phyloP scores from a whole-genome alignment of 2,888 invertebrate species.

The Tryphoninae sp. region DNA sequence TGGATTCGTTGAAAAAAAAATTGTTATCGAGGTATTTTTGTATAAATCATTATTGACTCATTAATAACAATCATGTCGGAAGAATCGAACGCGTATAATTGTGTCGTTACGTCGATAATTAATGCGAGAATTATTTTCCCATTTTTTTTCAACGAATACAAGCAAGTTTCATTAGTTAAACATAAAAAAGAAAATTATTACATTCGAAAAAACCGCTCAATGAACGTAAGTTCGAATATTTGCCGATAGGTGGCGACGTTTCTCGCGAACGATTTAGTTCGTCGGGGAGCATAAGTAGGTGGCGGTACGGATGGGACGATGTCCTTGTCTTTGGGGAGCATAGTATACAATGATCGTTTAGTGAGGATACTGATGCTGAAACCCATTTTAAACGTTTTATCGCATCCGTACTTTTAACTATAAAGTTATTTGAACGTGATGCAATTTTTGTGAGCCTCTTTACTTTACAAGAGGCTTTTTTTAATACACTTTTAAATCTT shows the following conservation, averaged over 20 bases:
- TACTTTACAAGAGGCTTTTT: slow-evolving; percentile 84
- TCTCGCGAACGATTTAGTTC: slow-evolving; percentile 63
- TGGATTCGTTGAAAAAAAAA: neutral
- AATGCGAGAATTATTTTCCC: neutral
- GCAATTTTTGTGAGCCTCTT: slow-evolving; percentile 91
- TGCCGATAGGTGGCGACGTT: slow-evolving; percentile 69
- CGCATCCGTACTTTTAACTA: slow-evolving; percentile 84
- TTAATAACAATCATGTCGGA: slow-evolving; percentile 10
- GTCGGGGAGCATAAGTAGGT: slow-evolving; percentile 42
- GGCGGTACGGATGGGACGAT: neutral
- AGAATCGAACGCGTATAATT: slow-evolving; percentile 1
- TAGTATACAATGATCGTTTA: slow-evolving; percentile 92
- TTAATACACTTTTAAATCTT: neutral
- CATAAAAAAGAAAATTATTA: neutral
- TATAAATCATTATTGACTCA: slow-evolving; percentile 14
- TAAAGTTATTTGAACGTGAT: slow-evolving; percentile 82
- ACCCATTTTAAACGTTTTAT: slow-evolving; percentile 83
- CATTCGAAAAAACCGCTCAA: neutral
- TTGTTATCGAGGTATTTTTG: slow-evolving; percentile 12
- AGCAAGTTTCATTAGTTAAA: too few relatives aligned
- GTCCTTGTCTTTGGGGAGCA: slow-evolving; percentile 94
- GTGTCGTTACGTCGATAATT: neutral
- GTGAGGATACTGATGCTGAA: slow-evolving; percentile 94
- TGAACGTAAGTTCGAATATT: slow-evolving; percentile 1
- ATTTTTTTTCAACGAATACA: neutral